A percentile compares a stretch with the other conserved stretches of the same genome.
Evolutionary conservation across 2,797 vertebrate species (phyloP).

Genomic region (Rhincodon typus): DNA sequence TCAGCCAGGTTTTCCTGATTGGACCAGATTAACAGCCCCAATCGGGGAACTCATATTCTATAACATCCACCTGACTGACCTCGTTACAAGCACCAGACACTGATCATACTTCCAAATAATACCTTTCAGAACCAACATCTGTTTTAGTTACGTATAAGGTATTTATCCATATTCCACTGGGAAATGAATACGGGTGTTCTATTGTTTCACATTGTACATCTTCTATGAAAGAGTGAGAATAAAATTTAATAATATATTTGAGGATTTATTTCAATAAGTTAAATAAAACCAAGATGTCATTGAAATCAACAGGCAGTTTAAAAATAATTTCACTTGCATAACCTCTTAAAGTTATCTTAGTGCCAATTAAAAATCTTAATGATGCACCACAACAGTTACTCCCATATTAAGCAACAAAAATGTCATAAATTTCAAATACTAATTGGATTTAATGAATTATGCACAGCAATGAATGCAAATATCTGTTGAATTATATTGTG

Average conservation of each 20-base stretch:
- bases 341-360: background rate
- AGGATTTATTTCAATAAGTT: background rate
- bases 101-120: background rate
- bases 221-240: background rate
- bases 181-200: background rate
- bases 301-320: background rate
- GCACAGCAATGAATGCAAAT: background rate
- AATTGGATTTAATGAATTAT: background rate
- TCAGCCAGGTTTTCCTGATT: too few relatives aligned
- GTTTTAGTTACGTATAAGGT: background rate
- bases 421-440: background rate
- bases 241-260: background rate
- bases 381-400: background rate
- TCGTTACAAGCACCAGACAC: too few relatives aligned
- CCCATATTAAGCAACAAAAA: background rate
- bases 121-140: background rate
- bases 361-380: background rate
- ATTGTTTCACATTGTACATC: background rate
- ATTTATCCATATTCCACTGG: background rate
- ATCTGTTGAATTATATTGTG: background rate
- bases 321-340: background rate
- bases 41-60: too few relatives aligned
- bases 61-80: too few relatives aligned
- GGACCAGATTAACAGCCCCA: too few relatives aligned
- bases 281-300: background rate